Evolutionary conservation across 2,797 vertebrate species (phyloP).

Genomic region (Crocidura indochinensis): DNA sequence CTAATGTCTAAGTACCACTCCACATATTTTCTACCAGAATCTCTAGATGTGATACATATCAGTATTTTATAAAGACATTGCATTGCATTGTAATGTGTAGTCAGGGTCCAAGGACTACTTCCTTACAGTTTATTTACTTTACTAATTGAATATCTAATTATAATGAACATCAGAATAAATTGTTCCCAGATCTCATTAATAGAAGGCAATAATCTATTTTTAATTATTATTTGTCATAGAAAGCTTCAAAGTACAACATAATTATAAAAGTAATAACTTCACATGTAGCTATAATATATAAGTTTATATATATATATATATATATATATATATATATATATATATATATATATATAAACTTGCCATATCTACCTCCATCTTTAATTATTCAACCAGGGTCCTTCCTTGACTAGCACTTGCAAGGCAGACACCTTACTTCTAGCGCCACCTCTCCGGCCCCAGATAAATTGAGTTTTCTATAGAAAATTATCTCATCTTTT

Average conservation of each 20-base stretch:
- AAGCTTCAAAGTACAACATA: no score
- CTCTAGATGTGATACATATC: neutral
- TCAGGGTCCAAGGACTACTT: constrained; percentile 1
- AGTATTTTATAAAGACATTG: neutral
- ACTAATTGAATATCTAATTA: constrained; percentile 18
- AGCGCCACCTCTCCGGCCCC: no score
- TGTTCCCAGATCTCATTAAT: constrained; percentile 10
- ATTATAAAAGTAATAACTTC: no score
- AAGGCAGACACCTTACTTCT: no score
- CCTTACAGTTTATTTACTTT: constrained; percentile 35
- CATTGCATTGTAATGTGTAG: neutral
- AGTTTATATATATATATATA: no score
- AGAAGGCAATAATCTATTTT: neutral
- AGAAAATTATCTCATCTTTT: constrained; percentile 43
- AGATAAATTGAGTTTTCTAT: neutral
- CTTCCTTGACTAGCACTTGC: no score
- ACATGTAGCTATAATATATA: no score
- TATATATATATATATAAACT: no score
- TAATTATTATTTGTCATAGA: no score
- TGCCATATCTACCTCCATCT: no score
- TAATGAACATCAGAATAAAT: constrained; percentile 17
- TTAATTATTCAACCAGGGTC: no score
- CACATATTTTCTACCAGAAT: neutral
- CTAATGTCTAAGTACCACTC: neutral
- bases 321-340: no score